Evolutionary conservation across 2,113 vertebrate genomes (phyloP).

Genomic region (Cynopterus brachyotis): DNA sequence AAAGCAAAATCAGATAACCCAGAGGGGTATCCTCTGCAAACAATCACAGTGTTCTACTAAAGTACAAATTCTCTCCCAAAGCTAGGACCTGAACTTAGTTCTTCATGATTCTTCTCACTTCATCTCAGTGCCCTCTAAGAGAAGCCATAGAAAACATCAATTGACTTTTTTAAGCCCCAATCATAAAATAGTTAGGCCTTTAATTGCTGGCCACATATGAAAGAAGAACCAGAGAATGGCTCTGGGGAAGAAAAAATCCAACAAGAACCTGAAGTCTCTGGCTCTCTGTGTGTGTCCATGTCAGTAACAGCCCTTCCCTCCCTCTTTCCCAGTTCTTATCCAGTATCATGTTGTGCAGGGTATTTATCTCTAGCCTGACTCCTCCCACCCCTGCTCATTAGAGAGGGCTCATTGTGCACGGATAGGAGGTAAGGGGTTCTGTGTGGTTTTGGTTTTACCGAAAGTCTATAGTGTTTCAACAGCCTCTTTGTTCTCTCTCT

Average conservation of each 20-base stretch:
- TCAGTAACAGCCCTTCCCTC: not conserved
- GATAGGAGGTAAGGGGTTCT: slow-evolving; percentile 59
- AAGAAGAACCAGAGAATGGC: not conserved
- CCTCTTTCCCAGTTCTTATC: slow-evolving; percentile 5
- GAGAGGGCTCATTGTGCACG: slow-evolving; percentile 58
- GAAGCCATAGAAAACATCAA: not conserved
- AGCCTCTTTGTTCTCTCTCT: slow-evolving; percentile 77
- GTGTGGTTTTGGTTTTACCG: slow-evolving; percentile 54
- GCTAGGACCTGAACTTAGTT: not conserved
- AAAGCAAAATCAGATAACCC: not conserved
- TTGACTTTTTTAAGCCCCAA: not conserved
- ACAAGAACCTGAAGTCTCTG: not conserved
- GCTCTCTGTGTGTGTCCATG: not conserved
- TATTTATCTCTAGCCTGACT: not conserved
- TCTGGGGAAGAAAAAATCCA: not conserved
- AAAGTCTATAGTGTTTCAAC: slow-evolving; percentile 79
- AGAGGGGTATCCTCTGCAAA: not conserved
- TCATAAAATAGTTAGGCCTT: not conserved
- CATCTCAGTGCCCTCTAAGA: not conserved
- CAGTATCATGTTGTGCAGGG: not conserved
- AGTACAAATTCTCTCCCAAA: not conserved
- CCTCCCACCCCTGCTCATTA: not conserved
- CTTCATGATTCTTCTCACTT: not conserved
- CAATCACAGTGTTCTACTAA: not conserved
- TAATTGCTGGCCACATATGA: not conserved